Evolutionary conservation across 92 coral and sea anemone genomes (phyloP), one percentile per base, ranked within the genome.

Genomic region (Phenganax stokvisi): DNA sequence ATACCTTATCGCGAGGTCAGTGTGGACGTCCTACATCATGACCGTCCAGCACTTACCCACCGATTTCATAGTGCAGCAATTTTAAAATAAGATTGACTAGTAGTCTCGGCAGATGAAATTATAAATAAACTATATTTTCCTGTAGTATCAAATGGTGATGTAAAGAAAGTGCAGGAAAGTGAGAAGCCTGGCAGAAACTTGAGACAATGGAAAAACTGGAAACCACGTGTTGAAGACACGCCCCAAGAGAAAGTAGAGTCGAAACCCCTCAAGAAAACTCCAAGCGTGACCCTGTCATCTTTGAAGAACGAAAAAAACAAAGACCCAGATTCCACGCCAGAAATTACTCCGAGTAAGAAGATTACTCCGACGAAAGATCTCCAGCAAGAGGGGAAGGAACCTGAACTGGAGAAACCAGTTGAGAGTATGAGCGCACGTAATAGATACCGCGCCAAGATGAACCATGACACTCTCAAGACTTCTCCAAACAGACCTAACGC

Each of bases 141-240:
- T 69, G 20, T 8, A 76, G 54, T 52, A 58, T 56, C 69, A 47
- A 57, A 76, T 59, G 81, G 81, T 11, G 81, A 57, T 6, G 25
- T 57, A 27, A 76, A 76, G 69, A 76, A 76, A 10, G 81, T 51
- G 16, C 69, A 76, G n/a, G 67, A 76, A 44, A 58, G 28, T 51
- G 81, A 76, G 71, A 76, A 31, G 61, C 81, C 81, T 28, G 81
- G 81, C 37, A 30, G 67, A 54, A 57, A 76, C 53, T n/a, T 76
- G 51, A 76, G 70, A 44, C 69, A 57, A 64, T 76, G 81, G 81
- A 76, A 76, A 59, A 76, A 76, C 69, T 76, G 81, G 81, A 58
- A 10, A 29, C 81, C 81, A 1, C 28, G 31, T 30, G 56, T 12
- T 64, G 81, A 31, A 16, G 31, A 52, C 51, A 12, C 77, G 16